phyloP scores from a whole-genome alignment of 2,113 vertebrate genomes.

The Egretta garzetta region DNA sequence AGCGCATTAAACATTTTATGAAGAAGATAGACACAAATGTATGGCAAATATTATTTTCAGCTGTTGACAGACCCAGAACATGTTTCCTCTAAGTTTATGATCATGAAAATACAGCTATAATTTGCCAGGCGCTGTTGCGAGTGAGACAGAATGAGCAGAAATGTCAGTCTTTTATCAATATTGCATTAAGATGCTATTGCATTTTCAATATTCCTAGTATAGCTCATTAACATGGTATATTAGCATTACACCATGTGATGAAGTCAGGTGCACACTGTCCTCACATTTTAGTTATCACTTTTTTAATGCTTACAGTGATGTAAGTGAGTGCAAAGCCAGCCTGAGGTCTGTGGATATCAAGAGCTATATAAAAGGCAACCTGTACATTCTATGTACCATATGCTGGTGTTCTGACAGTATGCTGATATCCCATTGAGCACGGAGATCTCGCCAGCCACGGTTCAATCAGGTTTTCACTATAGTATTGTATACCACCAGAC shows the following conservation, averaged over 20 bases:
- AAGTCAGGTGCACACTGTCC: background rate
- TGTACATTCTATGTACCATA: background rate
- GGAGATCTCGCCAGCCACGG: background rate
- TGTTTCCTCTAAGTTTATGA: slow-evolving; percentile 53
- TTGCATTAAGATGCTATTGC: slow-evolving; percentile 45
- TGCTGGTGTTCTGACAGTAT: background rate
- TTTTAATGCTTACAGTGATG: background rate
- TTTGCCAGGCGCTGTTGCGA: slow-evolving; percentile 33
- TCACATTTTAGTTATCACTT: background rate
- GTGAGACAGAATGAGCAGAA: slow-evolving; percentile 14
- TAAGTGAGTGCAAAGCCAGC: background rate
- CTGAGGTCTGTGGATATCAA: background rate
- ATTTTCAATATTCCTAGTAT: slow-evolving; percentile 28
- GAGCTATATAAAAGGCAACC: background rate
- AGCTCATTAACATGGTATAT: slow-evolving; percentile 44
- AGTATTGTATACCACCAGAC: background rate
- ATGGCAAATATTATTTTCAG: background rate
- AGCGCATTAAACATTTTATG: slow-evolving; percentile 28
- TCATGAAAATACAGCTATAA: slow-evolving; percentile 28
- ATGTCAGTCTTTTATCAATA: slow-evolving; percentile 61
- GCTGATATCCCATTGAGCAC: background rate
- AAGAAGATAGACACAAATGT: slow-evolving; percentile 4
- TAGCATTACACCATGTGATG: background rate
- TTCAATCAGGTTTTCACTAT: background rate
- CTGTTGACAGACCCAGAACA: slow-evolving; percentile 41